Conservation (phyloP, 2,113 vertebrate species). For the Oxyura jamaicensis region DNA sequence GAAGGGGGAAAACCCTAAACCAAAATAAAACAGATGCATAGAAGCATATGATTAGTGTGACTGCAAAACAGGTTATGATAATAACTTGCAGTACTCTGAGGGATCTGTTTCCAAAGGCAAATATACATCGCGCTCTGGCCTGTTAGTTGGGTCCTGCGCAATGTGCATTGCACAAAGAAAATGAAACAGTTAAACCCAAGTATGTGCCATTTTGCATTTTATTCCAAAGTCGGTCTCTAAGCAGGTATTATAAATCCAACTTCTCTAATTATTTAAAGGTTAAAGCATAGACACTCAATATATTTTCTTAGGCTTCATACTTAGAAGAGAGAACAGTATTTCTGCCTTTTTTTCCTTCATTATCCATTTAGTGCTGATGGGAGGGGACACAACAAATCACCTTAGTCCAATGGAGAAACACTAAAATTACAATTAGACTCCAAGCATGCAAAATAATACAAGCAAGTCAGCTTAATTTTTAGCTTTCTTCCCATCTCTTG, state of each 20-base stretch:
- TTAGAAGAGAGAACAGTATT: not conserved
- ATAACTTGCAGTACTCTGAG: conserved; percentile 1
- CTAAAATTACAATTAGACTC: not conserved
- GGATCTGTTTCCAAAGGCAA: not conserved
- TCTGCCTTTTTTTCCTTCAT: not conserved
- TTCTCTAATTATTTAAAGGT: not conserved
- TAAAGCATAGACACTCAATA: not conserved
- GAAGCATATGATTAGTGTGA: not conserved
- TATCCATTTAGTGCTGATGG: not conserved
- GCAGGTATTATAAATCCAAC: not conserved
- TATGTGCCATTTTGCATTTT: not conserved
- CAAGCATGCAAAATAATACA: not conserved
- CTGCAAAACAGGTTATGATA: not conserved
- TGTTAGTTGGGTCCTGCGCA: not conserved
- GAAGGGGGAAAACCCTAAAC: not conserved
- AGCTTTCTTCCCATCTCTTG: not conserved
- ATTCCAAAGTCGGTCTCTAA: not conserved
- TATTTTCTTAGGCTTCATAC: not conserved
- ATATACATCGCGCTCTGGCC: not conserved
- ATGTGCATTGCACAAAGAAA: not conserved
- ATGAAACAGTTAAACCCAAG: not conserved
- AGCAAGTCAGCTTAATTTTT: not conserved
- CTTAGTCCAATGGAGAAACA: not conserved
- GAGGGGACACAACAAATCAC: not conserved
- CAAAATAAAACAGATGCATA: conserved; percentile 28